Base-by-base conservation (phyloP, 2,888 invertebrate species). In the Listrodromus nycthemerus region DNA sequence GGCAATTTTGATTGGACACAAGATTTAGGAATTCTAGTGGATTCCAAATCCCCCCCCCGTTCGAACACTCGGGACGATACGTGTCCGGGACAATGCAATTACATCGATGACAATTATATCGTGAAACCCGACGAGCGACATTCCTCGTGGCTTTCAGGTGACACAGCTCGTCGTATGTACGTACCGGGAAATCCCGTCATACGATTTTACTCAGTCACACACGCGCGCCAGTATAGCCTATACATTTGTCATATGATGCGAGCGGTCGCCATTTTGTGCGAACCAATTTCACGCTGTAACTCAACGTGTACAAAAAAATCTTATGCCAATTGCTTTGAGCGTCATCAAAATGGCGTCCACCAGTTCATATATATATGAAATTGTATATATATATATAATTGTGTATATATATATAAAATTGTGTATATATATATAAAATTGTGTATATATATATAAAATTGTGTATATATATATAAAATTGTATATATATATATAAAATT, bases 131-230 rank as follows among this genome's bases (percentile, higher is more conserved):
- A 3, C 19, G 71, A 70, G 58, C 66, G 76, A 71, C 55, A 81
- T 58, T 76, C 70, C 65, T 71, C 65, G 65, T 24, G 55, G 70
- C 24, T 76, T 66, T 70, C 61, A 76, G 76, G 70, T 81, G 76
- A 81, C 81, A 81, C 65, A 76, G 70, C 52, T 41, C 45, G 45
- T 1, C 48, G 67, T 27, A 4, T n/a, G 21, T 70, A 70, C 19
- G 27, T 52, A 63, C 52, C 24, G 81, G 81, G 67, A 81, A 81
- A 76, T 76, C 81, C 81, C 81, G 70, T 24, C 63, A 41, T 69
- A 69, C 27, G 41, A 37, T 45, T 37, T 37, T 37, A 37, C 21
- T 16, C 30, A 50, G 8, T 24, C 41, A 24, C 21, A 58, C 24
- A 4, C 65, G 37, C 52, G 52, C 70, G 4, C 55, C 19, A 24